Evolutionary conservation across 2,113 vertebrate genomes (phyloP).

Genomic region (Glaucidium brasilianum): DNA sequence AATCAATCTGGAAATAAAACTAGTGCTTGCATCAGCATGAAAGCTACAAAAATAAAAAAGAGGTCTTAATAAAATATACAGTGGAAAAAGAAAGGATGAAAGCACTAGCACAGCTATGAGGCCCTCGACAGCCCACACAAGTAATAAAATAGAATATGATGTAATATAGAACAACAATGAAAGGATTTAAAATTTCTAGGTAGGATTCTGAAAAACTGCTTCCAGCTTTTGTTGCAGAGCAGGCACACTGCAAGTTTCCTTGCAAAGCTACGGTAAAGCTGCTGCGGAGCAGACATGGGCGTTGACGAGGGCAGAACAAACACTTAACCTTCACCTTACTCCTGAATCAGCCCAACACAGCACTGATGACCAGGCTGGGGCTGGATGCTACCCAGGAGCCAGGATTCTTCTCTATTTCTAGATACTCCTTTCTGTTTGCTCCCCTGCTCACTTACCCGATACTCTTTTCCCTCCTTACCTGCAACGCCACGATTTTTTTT

Average conservation of each 20-base stretch:
- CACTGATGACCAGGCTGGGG: not conserved
- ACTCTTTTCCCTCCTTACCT: not conserved
- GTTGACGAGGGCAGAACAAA: not conserved
- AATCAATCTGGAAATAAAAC: constrained; percentile 70
- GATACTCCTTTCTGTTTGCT: not conserved
- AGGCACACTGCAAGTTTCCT: not conserved
- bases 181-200: constrained; percentile 62
- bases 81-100: constrained; percentile 62
- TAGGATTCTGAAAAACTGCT: constrained; percentile 36
- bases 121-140: constrained; percentile 45
- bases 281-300: not conserved
- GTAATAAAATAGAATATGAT: constrained; percentile 64
- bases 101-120: constrained; percentile 48
- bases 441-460: not conserved
- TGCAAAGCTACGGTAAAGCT: not conserved
- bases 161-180: constrained; percentile 65
- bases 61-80: constrained; percentile 64
- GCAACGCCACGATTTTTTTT: not conserved
- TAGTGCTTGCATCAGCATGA: constrained; percentile 64
- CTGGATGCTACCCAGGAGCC: not conserved
- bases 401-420: not conserved
- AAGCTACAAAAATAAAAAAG: constrained; percentile 63
- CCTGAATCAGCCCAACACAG: not conserved
- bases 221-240: constrained; percentile 53
- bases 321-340: not conserved